Percentiles rank a stretch among this genome's conserved stretches.
These are phyloP conservation scores for Solenopsis fugax DNA, from an alignment of 1,140 invertebrate species.

Conservation along the genomic window DNA sequence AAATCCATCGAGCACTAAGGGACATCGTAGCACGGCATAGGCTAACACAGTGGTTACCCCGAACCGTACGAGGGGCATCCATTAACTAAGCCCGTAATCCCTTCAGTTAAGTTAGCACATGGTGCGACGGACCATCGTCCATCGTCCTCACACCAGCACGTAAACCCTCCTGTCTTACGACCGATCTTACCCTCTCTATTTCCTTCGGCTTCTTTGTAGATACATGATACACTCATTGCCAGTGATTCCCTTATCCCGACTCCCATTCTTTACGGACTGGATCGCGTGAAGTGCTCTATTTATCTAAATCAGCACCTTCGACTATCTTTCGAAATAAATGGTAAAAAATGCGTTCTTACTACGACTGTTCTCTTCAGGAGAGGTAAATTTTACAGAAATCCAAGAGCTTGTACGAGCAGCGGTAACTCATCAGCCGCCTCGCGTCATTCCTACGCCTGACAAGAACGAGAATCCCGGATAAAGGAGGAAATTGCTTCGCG, in stretches of 20 bases:
- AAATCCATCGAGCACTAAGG: conserved; percentile 81
- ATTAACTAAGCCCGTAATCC: conserved; percentile 86
- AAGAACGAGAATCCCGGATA: conserved; percentile 11
- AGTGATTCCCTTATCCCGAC: conserved; percentile 7
- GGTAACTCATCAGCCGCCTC: conserved; percentile 1
- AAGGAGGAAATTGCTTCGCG: conserved; percentile 22
- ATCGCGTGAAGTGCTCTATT: conserved; percentile 32
- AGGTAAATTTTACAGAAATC: conserved; percentile 43
- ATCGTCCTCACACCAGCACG: conserved; percentile 75
- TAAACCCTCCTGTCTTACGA: conserved; percentile 43
- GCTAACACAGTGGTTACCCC: conserved; percentile 74
- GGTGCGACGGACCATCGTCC: conserved; percentile 79
- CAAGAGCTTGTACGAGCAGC: conserved; percentile 3
- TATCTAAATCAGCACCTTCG: conserved; percentile 41
- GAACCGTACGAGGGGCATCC: conserved; percentile 80
- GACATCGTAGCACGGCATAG: conserved; percentile 49
- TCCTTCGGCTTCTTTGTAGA: conserved; percentile 24
- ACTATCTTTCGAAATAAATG: conserved; percentile 39
- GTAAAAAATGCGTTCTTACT: conserved; percentile 43
- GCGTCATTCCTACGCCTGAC: neutral
- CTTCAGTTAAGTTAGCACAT: conserved; percentile 85
- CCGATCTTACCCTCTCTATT: conserved; percentile 44
- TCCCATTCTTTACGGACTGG: neutral
- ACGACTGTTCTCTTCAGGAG: conserved; percentile 3
- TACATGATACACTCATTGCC: conserved; percentile 31